Base-by-base conservation (phyloP, 2,888 invertebrate genomes). In the Agrochola lychnidis region DNA sequence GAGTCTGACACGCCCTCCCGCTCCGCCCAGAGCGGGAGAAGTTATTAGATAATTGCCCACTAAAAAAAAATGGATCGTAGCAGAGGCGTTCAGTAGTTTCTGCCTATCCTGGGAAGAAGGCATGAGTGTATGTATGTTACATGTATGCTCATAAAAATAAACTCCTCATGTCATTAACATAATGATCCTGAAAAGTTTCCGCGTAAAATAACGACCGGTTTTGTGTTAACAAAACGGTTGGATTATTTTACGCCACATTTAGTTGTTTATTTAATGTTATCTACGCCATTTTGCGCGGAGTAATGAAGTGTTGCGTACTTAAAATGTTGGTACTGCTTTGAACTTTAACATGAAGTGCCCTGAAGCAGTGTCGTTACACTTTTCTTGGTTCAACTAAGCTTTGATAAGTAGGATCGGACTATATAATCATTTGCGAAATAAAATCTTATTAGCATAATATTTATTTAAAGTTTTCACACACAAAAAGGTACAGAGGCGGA, bases 211-310 rank as follows among this genome's bases (percentile, higher is more conserved):
- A 63, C 14, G n/a, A 25, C 16, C 2, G 22, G 25, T 3, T 67
- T 56, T 22, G 30, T 56, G 67, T 67, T 36, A 51, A 51, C 42
- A 77, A 77, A 77, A 68, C 25, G 14, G 45, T 9, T 14, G 25
- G 70, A 68, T 83, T 61, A 70, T 83, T 57, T 83, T 59, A 78
- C n/a, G 64, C 45, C 30, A 42, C 70, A 57, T 78, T 78, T 53
- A 2, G 4, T 19, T 57, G 57, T 53, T 40, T 63, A 70, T 62
- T 5, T 25, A 25, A 30, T 40, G 16, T 74, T 75, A 57, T 36
- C 56, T 48, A 5, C 56, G 42, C 30, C 63, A 51, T 75, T 78
- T 75, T 57, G 10, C 51, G 16, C 2, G 53, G 22, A 48, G 56
- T 79, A 82, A 79, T 62, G 78, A 67, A 42, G 77, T 76, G 77